Percentiles rank a stretch among this genome's conserved stretches.
phyloP scores from a whole-genome alignment of 2,797 vertebrate genomes.

The Anabacerthia variegaticeps region DNA sequence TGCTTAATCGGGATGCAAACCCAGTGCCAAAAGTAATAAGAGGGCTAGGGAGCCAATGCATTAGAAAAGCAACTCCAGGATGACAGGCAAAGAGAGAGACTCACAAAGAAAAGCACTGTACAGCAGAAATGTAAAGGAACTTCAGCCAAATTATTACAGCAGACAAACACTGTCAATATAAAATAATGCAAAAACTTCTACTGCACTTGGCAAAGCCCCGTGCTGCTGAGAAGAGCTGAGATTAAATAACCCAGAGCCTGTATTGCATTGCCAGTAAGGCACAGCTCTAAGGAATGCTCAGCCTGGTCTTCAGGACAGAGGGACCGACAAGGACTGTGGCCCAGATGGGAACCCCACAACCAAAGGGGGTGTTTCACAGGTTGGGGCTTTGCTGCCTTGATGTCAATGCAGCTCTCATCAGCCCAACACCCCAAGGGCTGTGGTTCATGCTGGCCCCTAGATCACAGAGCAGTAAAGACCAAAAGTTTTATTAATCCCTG shows the following conservation, averaged over 20 bases:
- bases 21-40: slow-evolving; percentile 63
- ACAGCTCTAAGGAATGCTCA: neutral
- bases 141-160: slow-evolving; percentile 57
- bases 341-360: neutral
- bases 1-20: slow-evolving; percentile 59
- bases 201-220: slow-evolving; percentile 5
- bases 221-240: neutral
- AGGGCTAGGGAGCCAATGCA: slow-evolving; percentile 35
- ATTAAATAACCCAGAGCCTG: slow-evolving; percentile 2
- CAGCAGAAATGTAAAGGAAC: slow-evolving; percentile 37
- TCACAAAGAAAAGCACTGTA: slow-evolving; percentile 63
- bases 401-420: neutral
- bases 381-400: neutral
- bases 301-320: neutral
- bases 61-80: slow-evolving; percentile 56
- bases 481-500: neutral
- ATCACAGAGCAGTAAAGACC: neutral
- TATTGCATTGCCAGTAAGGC: neutral
- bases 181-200: slow-evolving; percentile 54
- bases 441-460: neutral
- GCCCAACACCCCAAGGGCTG: neutral
- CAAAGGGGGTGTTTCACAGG: neutral
- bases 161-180: slow-evolving; percentile 49
- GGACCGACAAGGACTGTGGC: neutral
- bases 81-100: slow-evolving; percentile 31